phyloP scores from a whole-genome alignment of 2,113 vertebrate genomes.

The Thalassoma bifasciatum region DNA sequence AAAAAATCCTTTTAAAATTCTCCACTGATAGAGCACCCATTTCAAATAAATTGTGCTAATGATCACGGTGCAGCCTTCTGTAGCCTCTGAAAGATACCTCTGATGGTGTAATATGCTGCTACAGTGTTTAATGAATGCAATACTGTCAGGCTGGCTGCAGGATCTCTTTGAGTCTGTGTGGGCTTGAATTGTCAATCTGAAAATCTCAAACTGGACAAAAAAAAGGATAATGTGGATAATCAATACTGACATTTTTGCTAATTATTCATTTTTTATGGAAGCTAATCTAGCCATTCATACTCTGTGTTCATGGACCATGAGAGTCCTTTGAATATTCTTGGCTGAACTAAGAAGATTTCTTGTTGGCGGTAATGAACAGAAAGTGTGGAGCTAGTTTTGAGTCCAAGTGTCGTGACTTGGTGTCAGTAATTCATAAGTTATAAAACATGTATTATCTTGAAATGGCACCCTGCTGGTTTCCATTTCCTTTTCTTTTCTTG shows the following conservation, averaged over 20 bases:
- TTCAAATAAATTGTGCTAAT: constrained; percentile 47
- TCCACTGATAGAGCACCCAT: constrained; percentile 15
- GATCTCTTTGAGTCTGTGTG: background rate
- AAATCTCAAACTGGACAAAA: constrained; percentile 23
- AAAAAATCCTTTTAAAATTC: constrained; percentile 30
- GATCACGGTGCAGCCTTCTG: constrained; percentile 20
- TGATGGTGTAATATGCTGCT: constrained; percentile 18
- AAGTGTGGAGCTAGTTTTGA: constrained; percentile 1
- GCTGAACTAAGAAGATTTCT: constrained; percentile 29
- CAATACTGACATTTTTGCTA: background rate
- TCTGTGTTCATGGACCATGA: constrained; percentile 24
- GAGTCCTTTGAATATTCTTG: constrained; percentile 35
- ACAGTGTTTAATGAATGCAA: constrained; percentile 19
- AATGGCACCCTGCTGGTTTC: too few relatives aligned
- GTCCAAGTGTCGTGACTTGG: too few relatives aligned
- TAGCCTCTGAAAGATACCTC: constrained; percentile 11
- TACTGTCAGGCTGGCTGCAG: constrained; percentile 8
- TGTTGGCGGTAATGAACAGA: background rate
- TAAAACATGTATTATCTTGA: too few relatives aligned
- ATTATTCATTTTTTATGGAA: background rate
- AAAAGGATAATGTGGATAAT: constrained; percentile 20
- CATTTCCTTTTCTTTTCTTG: too few relatives aligned
- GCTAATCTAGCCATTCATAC: background rate
- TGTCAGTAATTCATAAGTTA: too few relatives aligned
- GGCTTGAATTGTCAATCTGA: background rate